Percentiles rank a stretch among this genome's conserved stretches.
Conservation (phyloP, 1,140 invertebrate genomes). For the Aporrectodea caliginosa region DNA sequence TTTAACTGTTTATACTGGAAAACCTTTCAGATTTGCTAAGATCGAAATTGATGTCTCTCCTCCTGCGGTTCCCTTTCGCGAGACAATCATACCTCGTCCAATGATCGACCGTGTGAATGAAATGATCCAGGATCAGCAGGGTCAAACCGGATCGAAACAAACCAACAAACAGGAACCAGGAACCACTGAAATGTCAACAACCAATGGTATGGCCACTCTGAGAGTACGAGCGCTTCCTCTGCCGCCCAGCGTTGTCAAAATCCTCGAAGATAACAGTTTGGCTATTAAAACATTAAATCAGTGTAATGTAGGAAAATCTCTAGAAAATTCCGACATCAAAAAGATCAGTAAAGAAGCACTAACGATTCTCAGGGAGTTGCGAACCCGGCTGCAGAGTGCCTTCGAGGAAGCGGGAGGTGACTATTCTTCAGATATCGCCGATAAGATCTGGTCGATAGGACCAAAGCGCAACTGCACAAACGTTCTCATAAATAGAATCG, state of each 20-base stretch:
- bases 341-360: constrained; percentile 55
- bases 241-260: constrained; percentile 67
- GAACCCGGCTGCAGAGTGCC: constrained; percentile 62
- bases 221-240: constrained; percentile 76
- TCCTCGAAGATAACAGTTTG: constrained; percentile 65
- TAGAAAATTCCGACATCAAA: constrained; percentile 35
- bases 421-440: constrained; percentile 61
- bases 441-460: constrained; percentile 85
- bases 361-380: constrained; percentile 63
- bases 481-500: constrained; percentile 73
- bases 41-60: constrained; percentile 81
- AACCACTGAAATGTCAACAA: constrained; percentile 63
- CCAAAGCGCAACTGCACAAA: constrained; percentile 84
- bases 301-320: constrained; percentile 41
- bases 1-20: too few species aligned
- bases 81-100: constrained; percentile 78
- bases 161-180: constrained; percentile 33
- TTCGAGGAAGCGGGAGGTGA: constrained; percentile 63
- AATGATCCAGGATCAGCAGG: constrained; percentile 62
- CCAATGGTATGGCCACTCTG: constrained; percentile 70
- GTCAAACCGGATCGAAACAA: background rate
- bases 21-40: constrained; percentile 27
- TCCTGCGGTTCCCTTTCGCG: constrained; percentile 89
- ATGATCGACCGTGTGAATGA: constrained; percentile 82
- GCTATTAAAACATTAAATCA: constrained; percentile 60